Percentiles rank a stretch among this genome's conserved stretches.
phyloP scores from a whole-genome alignment of 2,797 vertebrate genomes.

The Cryptoblepharus egeriae region DNA sequence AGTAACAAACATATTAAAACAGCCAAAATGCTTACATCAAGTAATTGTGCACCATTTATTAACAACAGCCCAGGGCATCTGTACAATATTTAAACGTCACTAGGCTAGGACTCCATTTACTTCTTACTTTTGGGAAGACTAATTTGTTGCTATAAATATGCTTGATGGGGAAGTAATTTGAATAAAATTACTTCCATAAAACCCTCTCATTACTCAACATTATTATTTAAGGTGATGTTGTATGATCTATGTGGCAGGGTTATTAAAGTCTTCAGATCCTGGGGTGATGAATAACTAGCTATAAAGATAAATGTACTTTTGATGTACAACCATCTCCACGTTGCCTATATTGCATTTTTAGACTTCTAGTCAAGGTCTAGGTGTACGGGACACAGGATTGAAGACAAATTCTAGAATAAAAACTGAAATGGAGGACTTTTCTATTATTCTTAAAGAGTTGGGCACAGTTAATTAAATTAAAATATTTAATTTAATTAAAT shows the following conservation, averaged over 20 bases:
- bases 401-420: not conserved
- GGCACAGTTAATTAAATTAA: too few relatives aligned
- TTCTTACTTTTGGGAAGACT: not conserved
- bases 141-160: slow-evolving; percentile 33
- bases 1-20: not conserved
- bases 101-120: not conserved
- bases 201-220: slow-evolving; percentile 8
- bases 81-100: slow-evolving; percentile 28
- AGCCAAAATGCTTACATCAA: not conserved
- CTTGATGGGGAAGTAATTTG: slow-evolving; percentile 16
- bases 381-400: not conserved
- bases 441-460: not conserved
- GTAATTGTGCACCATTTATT: not conserved
- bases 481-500: not conserved
- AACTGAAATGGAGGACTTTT: not conserved
- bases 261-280: slow-evolving; percentile 24
- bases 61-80: slow-evolving; percentile 28
- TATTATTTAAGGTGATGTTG: slow-evolving; percentile 22
- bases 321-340: slow-evolving; percentile 4
- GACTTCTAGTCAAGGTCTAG: slow-evolving; percentile 22
- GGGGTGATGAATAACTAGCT: not conserved
- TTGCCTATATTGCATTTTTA: slow-evolving; percentile 20
- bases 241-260: slow-evolving; percentile 3
- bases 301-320: slow-evolving; percentile 1
- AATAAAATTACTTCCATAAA: slow-evolving; percentile 6